These are phyloP conservation scores for Arion vulgaris DNA, from an alignment of 1,140 invertebrate species.

Conservation along the genomic window DNA sequence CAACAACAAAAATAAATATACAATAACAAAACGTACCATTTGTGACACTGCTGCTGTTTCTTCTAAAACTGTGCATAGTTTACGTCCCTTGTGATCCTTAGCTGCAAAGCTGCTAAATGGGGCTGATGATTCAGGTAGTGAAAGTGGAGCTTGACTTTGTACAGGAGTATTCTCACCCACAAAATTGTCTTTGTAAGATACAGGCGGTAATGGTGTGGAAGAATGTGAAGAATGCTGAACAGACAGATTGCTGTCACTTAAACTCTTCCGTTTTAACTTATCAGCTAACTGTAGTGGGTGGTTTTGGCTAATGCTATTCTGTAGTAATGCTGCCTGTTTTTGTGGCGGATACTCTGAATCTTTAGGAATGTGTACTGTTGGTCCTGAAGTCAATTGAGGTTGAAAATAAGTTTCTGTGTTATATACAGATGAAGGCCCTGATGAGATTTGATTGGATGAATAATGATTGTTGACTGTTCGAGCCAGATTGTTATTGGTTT, in stretches of 20 bases:
- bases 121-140: conserved; percentile 22
- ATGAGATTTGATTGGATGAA: not conserved
- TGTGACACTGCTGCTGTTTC: conserved; percentile 1
- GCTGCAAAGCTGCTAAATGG: not conserved
- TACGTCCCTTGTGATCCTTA: conserved; percentile 35
- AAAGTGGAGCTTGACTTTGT: conserved; percentile 42
- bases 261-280: not conserved
- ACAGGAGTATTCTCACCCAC: conserved; percentile 63
- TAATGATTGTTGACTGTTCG: not conserved
- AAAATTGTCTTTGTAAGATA: conserved; percentile 55
- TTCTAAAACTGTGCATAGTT: conserved; percentile 33
- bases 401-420: not conserved
- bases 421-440: not conserved
- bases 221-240: conserved; percentile 33
- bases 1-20: not conserved
- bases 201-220: conserved; percentile 51
- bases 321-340: not conserved
- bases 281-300: conserved; percentile 16
- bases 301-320: not conserved
- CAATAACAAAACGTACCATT: conserved; percentile 22
- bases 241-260: conserved; percentile 3
- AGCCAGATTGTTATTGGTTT: not conserved
- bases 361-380: not conserved
- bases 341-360: not conserved
- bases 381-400: not conserved